Conservation (phyloP, 2,113 vertebrate species). For the Melanerpes formicivorus region DNA sequence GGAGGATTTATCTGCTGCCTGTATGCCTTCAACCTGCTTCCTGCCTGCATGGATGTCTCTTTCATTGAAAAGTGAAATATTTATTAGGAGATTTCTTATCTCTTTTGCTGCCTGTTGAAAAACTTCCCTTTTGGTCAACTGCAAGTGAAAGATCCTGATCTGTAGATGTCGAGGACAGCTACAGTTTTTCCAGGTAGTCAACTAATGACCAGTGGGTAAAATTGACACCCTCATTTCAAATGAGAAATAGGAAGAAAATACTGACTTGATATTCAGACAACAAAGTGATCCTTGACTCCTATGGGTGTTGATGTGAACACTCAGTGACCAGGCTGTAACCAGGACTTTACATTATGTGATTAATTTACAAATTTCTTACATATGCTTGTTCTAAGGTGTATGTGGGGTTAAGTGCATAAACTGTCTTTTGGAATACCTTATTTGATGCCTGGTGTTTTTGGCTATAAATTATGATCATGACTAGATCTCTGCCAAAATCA, state of each 20-base stretch:
- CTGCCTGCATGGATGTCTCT: background rate
- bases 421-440: background rate
- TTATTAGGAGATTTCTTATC: slow-evolving; percentile 47
- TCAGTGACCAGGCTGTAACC: background rate
- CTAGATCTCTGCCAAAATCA: background rate
- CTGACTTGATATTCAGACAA: background rate
- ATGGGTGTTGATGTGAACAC: background rate
- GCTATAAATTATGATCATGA: background rate
- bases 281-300: background rate
- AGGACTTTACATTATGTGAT: background rate
- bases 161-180: background rate
- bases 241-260: background rate
- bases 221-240: background rate
- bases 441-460: background rate
- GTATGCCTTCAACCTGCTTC: slow-evolving; percentile 28
- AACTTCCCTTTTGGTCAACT: background rate
- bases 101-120: slow-evolving; percentile 6
- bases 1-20: slow-evolving; percentile 41
- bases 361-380: background rate
- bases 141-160: background rate
- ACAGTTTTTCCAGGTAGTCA: background rate
- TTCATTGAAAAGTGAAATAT: slow-evolving; percentile 31
- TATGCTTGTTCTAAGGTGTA: background rate
- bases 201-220: background rate
- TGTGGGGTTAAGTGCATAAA: background rate